These are phyloP conservation scores for Bostrychus sinensis DNA, from an alignment of 2,113 vertebrate species.

Conservation along the genomic window DNA sequence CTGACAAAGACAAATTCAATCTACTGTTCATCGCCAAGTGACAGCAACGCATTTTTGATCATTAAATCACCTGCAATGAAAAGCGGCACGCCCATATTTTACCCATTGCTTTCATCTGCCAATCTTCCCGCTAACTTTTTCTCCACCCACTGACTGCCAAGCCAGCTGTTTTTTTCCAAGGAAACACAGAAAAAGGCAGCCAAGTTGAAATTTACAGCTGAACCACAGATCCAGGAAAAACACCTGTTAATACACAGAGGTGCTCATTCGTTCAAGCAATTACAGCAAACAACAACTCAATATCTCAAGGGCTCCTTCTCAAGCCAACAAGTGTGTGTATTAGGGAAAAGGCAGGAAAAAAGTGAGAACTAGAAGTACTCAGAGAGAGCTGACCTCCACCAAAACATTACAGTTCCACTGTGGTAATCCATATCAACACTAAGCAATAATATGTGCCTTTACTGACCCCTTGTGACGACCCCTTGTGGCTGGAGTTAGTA, in stretches of 20 bases:
- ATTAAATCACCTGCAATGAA: conserved; percentile 22
- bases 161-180: conserved; percentile 15
- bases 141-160: conserved; percentile 4
- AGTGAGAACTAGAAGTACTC: too few relatives aligned
- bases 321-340: conserved; percentile 19
- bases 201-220: conserved; percentile 40
- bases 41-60: conserved; percentile 10
- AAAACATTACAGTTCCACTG: not conserved
- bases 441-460: too few relatives aligned
- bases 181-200: conserved; percentile 31
- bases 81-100: conserved; percentile 19
- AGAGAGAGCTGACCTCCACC: not conserved
- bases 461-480: too few relatives aligned
- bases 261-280: conserved; percentile 33
- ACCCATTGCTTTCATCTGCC: conserved; percentile 10
- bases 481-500: too few relatives aligned
- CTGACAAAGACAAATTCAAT: conserved; percentile 29
- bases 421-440: too few relatives aligned
- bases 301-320: conserved; percentile 30
- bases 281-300: conserved; percentile 26
- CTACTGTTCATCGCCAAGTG: conserved; percentile 6
- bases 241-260: conserved; percentile 48
- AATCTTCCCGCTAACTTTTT: conserved; percentile 7
- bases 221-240: conserved; percentile 28
- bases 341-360: conserved; percentile 3